Base-by-base conservation (phyloP, 2,797 vertebrate species). In the Sphaeramia orbicularis region DNA sequence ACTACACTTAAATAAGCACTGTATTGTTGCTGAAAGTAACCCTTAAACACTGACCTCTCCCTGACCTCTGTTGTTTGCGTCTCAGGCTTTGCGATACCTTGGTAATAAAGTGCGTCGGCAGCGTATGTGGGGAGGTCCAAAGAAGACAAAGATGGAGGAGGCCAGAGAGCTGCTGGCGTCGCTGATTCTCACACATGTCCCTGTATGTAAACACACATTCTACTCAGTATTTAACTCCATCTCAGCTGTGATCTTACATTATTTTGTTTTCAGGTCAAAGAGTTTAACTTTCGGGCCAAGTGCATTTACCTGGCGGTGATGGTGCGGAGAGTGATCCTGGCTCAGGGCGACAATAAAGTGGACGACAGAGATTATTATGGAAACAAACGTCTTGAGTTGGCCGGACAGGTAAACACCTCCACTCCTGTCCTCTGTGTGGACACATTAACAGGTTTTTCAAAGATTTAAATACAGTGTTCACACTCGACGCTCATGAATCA, bases 131-230 rank as follows among this genome's bases (percentile, higher is more conserved):
- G 97, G 98, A 45, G 97, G 98, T 44, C 98, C 96, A 10, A 99
- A 99, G 92, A 99, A 99, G 84, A 98, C 97, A 35, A 99, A 97
- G 88, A 98, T 99, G 95, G 98, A 99, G 89, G 98, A 99, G 85
- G 97, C 98, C 57, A 92, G 98, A 85, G 98, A 99, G 84, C 94
- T 99, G 16, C 76, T 99, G 55, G 98, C 98, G 0, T 96, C 96
- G 1, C 98, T 97, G 19, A 96, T 99, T 74, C 94, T 99, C 69
- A 96, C 97, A 21, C 98, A 99, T 0, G 97, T 99, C 6, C 96
- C 96, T 0, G 98, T 99, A 91, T 21, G 97, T 94, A 15, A 42
- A 36, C 32, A 13, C n/a, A 16, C 18, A 1, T 10, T 36, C 1
- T 9, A 32, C 16, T 9, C 8, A 0, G 2, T 15, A 15, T 1